Conservation (phyloP, 1,140 invertebrate species). For the Cherax quadricarinatus region DNA sequence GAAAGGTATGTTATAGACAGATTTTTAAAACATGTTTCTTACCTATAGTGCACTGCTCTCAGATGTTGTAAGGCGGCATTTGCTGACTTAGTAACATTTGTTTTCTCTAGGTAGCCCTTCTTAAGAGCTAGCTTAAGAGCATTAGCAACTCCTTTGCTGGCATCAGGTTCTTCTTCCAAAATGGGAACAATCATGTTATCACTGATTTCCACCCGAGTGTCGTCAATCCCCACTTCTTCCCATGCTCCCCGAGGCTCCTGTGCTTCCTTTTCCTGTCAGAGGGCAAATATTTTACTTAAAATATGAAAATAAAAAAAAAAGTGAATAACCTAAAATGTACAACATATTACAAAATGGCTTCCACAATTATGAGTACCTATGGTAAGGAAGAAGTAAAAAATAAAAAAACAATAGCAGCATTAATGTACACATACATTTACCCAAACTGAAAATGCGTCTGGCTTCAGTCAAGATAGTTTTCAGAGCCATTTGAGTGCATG, state of each 20-base stretch:
- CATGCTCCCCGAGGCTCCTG: slow-evolving; percentile 81
- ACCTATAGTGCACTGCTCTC: slow-evolving; percentile 93
- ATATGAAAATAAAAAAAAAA: neutral
- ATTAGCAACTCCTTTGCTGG: slow-evolving; percentile 93
- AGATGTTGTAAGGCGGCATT: slow-evolving; percentile 82
- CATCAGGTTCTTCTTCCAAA: slow-evolving; percentile 95
- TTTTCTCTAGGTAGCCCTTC: slow-evolving; percentile 95
- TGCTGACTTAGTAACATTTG: slow-evolving; percentile 81
- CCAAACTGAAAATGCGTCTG: too few relatives aligned
- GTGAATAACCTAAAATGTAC: slow-evolving; percentile 43
- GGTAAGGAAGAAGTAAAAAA: too few relatives aligned
- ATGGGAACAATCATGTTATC: slow-evolving; percentile 78
- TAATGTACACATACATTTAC: too few relatives aligned
- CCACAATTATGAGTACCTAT: too few relatives aligned
- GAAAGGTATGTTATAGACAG: too few relatives aligned
- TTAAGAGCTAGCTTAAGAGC: slow-evolving; percentile 94
- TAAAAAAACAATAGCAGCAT: too few relatives aligned
- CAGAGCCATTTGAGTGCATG: too few relatives aligned
- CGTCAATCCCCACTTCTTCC: slow-evolving; percentile 84
- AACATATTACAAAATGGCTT: slow-evolving; percentile 62
- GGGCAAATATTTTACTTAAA: slow-evolving; percentile 72
- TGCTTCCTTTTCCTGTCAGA: slow-evolving; percentile 41
- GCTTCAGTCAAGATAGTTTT: too few relatives aligned
- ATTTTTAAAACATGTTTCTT: neutral
- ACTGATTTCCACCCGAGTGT: slow-evolving; percentile 74